A percentile compares a stretch with the other conserved stretches of the same genome.
Evolutionary conservation across 2,113 vertebrate genomes (phyloP).

Genomic region (Strix uralensis): DNA sequence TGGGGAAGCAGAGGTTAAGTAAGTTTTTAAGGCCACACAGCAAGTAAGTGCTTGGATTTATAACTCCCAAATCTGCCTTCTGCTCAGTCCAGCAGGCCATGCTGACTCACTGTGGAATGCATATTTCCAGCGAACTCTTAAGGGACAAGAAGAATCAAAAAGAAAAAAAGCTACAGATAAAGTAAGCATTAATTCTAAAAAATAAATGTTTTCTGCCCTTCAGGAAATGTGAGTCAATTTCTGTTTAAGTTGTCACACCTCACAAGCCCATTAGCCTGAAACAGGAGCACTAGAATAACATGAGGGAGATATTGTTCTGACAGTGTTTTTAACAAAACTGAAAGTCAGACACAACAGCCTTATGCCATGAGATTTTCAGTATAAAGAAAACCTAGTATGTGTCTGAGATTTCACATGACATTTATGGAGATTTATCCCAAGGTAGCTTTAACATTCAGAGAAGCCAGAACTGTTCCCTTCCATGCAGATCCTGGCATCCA

Average conservation of each 20-base stretch:
- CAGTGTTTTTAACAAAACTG: not conserved
- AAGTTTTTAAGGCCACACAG: slow-evolving; percentile 31
- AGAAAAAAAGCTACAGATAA: slow-evolving; percentile 25
- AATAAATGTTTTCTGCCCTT: not conserved
- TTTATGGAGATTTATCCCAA: not conserved
- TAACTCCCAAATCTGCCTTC: slow-evolving; percentile 5
- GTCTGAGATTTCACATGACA: not conserved
- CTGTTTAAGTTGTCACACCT: not conserved
- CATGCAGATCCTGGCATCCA: not conserved
- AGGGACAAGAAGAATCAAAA: slow-evolving; percentile 6
- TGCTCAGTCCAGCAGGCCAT: slow-evolving; percentile 14
- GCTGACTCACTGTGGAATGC: slow-evolving; percentile 59
- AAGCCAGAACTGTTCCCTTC: not conserved
- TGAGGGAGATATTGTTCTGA: not conserved
- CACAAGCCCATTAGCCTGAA: not conserved
- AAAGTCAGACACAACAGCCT: not conserved
- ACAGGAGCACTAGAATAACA: not conserved
- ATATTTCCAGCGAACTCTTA: not conserved
- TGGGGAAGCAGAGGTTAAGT: slow-evolving; percentile 7
- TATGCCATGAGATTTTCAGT: not conserved
- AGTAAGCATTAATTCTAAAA: not conserved
- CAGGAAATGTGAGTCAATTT: not conserved
- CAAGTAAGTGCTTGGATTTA: slow-evolving; percentile 9
- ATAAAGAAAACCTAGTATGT: not conserved
- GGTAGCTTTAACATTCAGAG: not conserved